Evolutionary conservation across 1,140 invertebrate species (phyloP), one percentile per base, ranked within the genome.

Genomic region (Drosophila arizonae): DNA sequence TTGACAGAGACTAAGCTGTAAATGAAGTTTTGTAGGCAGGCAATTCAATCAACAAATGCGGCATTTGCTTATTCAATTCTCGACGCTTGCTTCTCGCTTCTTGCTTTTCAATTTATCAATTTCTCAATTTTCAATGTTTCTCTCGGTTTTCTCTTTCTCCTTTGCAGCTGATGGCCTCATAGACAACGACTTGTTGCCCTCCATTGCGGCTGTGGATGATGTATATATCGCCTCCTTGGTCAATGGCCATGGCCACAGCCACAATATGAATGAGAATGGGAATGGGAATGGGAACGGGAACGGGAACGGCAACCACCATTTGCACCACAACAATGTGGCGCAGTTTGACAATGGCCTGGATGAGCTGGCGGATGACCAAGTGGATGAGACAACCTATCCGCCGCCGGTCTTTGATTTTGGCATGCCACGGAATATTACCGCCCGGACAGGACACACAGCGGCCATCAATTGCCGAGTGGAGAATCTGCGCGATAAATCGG

Each of bases 391-490:
- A 57, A 81, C 58, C 28, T 89, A 79, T 76, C 81, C 86, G 46
- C 96, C 96, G 39, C 96, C 95, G 89, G 68, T 84, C 28, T 97
- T 96, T 91, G 96, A 96, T 92, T 94, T 95, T 90, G 95, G 95
- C 79, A 95, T 96, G 72, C 94, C 95, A 30, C 92, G 95, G 52
- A 96, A 97, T 92, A 95, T 97, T 69, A 96, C 96, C 26, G 96
- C 96, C 1, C 94, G 96, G 65, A 95, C 96, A 45, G 96, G 96
- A 36, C 95, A 96, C 92, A 96, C 95, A 66, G 96, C 96, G 46
- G 96, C 96, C 92, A 93, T 97, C 76, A 96, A 96, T 91, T 97
- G 96, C 92, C 93, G 95, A 80, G 96, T 97, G 67, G 94, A 96
- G 92, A 95, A 96, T 79, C 93, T 96, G 33, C 95, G 96, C 43